Conservation (phyloP, 2,888 invertebrate genomes). For the Ennomos erosarius region DNA sequence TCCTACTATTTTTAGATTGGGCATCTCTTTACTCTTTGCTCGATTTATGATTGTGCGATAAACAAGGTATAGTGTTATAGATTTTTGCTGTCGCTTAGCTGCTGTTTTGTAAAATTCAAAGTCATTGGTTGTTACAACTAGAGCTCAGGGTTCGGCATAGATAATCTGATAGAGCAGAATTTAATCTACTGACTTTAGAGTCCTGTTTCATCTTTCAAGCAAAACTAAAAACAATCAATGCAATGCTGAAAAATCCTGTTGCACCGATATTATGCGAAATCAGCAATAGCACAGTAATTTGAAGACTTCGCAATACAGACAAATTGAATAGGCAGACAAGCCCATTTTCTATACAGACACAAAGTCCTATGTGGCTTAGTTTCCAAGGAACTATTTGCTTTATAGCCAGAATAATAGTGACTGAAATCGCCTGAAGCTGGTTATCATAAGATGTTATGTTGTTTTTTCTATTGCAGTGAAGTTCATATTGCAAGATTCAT, state of each 20-base stretch:
- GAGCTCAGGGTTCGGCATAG: too few relatives aligned
- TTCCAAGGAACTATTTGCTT: conserved; percentile 10
- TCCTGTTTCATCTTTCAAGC: too few relatives aligned
- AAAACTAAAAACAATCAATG: too few relatives aligned
- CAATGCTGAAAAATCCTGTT: conserved; percentile 20
- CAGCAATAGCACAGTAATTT: conserved; percentile 45
- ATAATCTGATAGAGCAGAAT: too few relatives aligned
- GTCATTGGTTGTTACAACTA: too few relatives aligned
- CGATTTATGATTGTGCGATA: too few relatives aligned
- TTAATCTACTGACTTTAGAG: too few relatives aligned
- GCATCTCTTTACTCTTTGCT: too few relatives aligned
- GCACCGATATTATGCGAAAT: conserved; percentile 42
- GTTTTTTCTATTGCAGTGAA: conserved; percentile 36
- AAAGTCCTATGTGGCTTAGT: conserved; percentile 9
- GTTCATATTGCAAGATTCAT: conserved; percentile 64
- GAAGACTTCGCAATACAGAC: conserved; percentile 52
- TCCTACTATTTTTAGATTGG: too few relatives aligned
- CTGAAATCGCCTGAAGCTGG: conserved; percentile 15
- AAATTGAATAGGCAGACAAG: conserved; percentile 52
- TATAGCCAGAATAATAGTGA: conserved; percentile 13
- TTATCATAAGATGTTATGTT: conserved; percentile 16
- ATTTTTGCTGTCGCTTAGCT: too few relatives aligned
- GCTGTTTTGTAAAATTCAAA: too few relatives aligned
- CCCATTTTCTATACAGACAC: conserved; percentile 29
- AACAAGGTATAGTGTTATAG: too few relatives aligned